A percentile compares a stretch with the other conserved stretches of the same genome.
phyloP scores from a whole-genome alignment of 2,113 vertebrate species.

The Eptesicus fuscus region DNA sequence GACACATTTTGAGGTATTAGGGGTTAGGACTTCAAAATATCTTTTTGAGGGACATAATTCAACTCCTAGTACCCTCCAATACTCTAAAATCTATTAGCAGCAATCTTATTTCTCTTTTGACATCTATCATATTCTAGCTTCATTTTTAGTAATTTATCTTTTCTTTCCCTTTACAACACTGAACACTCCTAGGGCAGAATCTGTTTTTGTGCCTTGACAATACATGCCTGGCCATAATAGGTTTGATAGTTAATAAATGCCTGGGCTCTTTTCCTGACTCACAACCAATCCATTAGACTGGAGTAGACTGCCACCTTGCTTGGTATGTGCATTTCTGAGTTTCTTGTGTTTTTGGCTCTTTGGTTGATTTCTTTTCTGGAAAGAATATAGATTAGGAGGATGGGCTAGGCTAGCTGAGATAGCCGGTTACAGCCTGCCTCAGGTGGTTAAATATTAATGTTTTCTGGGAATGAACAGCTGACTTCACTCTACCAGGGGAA shows the following conservation, averaged over 20 bases:
- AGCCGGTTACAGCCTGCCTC: neutral
- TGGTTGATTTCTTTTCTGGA: neutral
- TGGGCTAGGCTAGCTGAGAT: neutral
- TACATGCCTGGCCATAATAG: neutral
- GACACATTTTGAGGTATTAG: neutral
- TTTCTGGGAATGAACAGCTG: neutral
- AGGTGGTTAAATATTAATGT: neutral
- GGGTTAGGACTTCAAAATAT: neutral
- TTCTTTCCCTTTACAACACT: neutral
- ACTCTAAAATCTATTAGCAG: neutral
- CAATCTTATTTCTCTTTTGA: neutral
- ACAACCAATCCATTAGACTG: neutral
- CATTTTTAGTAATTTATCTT: neutral
- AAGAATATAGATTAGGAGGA: neutral
- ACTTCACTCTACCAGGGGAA: constrained; percentile 4
- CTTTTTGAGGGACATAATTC: neutral
- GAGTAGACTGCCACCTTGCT: neutral
- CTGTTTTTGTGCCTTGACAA: neutral
- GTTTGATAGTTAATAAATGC: neutral
- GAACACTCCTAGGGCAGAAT: neutral
- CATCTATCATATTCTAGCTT: neutral
- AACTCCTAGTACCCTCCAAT: neutral
- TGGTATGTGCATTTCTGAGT: neutral
- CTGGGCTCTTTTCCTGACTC: neutral
- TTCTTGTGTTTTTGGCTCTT: neutral